Evolutionary conservation across 92 coral and sea anemone genomes (phyloP), one percentile per base, ranked within the genome.

Genomic region (Montipora capitata): DNA sequence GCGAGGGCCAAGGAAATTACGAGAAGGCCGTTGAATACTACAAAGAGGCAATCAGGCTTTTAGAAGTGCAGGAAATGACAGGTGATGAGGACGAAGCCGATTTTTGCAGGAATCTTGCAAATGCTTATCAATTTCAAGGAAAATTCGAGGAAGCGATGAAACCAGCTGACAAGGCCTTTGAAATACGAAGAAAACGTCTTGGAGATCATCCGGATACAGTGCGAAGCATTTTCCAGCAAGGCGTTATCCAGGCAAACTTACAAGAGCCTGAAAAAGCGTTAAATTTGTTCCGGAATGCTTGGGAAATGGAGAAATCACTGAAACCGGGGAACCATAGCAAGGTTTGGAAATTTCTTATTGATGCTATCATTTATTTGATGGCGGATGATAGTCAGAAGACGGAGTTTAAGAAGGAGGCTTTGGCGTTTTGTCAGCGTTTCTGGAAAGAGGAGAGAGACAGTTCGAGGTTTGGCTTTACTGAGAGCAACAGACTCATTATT

Each of bases 91-190:
- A 87, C 39, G 93, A 94, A 57, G 94, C 95, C 4, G 65, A 65
- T 15, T 92, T 77, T 72, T 42, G 77, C n/a, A 82, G 97, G 64
- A 92, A 94, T 75, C 88, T 92, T 62, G 95, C 97, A 10, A 94
- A 94, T 72, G 89, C 78, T 12, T 78, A 88, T 14, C 62, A 83
- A 13, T 75, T 62, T 68, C 82, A 84, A 10, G 70, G 57, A 0
- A 80, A 94, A 59, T 85, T 90, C 79, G 65, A 57, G 10, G 68
- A 89, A 17, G 95, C 97, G 0, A 42, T 88, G 58, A 72, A 74
- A 51, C 87, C 84, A 27, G 97, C 97, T 5, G 16, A 78, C 5
- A 74, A 63, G 68, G 95, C 95, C 3, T 94, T 85, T 42, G 82
- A 85, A 56, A 78, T 81, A 56, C 72, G 95, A 45, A 7, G 42